Evolutionary conservation across 2,113 vertebrate genomes (phyloP).

Genomic region (Ictalurus punctatus): DNA sequence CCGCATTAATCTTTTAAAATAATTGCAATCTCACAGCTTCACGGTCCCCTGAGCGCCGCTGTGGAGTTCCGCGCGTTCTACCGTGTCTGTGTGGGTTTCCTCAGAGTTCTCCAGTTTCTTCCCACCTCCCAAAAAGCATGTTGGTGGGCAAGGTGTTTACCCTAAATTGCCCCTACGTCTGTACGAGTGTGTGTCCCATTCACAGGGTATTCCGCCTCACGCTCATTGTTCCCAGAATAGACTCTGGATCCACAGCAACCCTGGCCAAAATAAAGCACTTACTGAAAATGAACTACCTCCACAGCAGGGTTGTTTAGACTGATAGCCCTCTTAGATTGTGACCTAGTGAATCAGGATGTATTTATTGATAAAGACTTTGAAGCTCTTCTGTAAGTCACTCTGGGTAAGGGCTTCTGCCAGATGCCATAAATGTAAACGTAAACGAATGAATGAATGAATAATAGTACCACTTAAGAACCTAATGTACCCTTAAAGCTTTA

Average conservation of each 20-base stretch:
- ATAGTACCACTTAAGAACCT: neutral
- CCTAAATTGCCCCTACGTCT: neutral
- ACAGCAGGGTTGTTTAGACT: neutral
- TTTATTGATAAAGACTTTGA: neutral
- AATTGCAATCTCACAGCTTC: neutral
- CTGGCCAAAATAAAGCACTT: neutral
- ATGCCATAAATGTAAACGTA: neutral
- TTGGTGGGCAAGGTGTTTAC: neutral
- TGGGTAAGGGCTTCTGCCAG: neutral
- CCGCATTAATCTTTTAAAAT: neutral
- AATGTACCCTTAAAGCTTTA: neutral
- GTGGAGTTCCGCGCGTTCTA: neutral
- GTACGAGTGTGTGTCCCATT: neutral
- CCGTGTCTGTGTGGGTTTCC: neutral
- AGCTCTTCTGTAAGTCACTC: neutral
- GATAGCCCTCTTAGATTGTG: neutral
- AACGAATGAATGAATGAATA: neutral
- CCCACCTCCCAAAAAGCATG: neutral
- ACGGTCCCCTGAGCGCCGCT: neutral
- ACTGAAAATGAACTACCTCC: neutral
- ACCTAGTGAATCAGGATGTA: neutral
- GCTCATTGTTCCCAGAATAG: neutral
- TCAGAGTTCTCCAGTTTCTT: neutral
- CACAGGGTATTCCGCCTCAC: neutral
- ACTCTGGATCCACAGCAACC: neutral